phyloP scores from a whole-genome alignment of 2,888 invertebrate genomes.

The Caenorhabditis drosophilae region DNA sequence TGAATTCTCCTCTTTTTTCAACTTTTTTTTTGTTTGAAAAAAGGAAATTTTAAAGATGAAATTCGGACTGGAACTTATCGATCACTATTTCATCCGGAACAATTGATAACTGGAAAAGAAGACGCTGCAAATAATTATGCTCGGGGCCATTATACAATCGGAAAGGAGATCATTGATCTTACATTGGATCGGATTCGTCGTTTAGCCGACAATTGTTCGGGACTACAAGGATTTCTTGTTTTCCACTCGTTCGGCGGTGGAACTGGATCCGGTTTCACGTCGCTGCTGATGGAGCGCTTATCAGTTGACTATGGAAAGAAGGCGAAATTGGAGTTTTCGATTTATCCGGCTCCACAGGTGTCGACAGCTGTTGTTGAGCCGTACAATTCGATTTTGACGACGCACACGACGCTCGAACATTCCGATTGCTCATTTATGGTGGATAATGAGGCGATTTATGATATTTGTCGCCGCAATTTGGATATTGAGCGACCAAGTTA shows the following conservation, averaged over 20 bases:
- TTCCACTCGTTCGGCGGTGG: constrained; percentile 76
- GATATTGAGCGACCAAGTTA: constrained; percentile 77
- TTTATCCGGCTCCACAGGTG: constrained; percentile 86
- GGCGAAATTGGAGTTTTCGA: constrained; percentile 80
- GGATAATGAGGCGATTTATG: constrained; percentile 77
- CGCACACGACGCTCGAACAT: constrained; percentile 91
- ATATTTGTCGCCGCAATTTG: constrained; percentile 78
- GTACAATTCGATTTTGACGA: constrained; percentile 93
- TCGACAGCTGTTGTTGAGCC: constrained; percentile 93
- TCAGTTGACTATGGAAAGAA: constrained; percentile 76
- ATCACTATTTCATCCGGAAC: constrained; percentile 94
- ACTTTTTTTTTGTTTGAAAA: too few species aligned
- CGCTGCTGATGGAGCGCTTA: constrained; percentile 83
- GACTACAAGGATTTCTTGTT: constrained; percentile 80
- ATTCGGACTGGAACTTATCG: constrained; percentile 77
- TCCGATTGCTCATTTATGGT: constrained; percentile 93
- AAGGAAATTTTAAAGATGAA: constrained; percentile 68
- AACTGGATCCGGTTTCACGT: constrained; percentile 86
- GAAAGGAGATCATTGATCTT: constrained; percentile 76
- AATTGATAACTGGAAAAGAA: constrained; percentile 75
- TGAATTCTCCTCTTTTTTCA: too few species aligned
- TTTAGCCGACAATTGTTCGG: constrained; percentile 80
- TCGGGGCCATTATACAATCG: constrained; percentile 79
- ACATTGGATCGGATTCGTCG: constrained; percentile 61
- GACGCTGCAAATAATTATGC: constrained; percentile 73